A percentile compares a stretch with the other conserved stretches of the same genome.
phyloP scores from a whole-genome alignment of 2,888 invertebrate species.

The Drosophila neotestacea region DNA sequence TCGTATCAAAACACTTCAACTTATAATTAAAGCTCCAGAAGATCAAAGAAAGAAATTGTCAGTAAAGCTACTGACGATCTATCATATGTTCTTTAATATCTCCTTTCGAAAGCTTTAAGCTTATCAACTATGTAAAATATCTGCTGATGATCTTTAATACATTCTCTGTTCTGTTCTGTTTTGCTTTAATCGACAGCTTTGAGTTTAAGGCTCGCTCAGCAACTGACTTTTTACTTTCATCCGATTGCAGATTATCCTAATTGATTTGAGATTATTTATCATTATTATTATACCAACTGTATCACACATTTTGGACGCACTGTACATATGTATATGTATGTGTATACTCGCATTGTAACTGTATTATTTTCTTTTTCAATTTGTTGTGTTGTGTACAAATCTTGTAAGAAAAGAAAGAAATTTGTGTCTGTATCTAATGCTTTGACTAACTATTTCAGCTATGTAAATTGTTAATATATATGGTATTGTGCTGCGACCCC shows the following conservation, averaged over 20 bases:
- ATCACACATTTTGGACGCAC: slow-evolving; percentile 20
- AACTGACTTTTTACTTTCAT: neutral
- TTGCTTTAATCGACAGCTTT: neutral
- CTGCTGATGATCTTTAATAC: neutral
- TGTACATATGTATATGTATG: slow-evolving; percentile 50
- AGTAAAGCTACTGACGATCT: neutral
- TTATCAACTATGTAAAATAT: neutral
- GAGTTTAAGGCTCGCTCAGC: neutral
- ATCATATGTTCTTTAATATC: neutral
- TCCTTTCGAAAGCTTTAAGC: neutral
- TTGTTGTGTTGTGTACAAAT: slow-evolving; percentile 37
- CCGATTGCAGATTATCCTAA: slow-evolving; percentile 7
- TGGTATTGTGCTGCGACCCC: slow-evolving; percentile 38
- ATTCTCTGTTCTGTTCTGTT: neutral
- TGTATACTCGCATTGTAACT: slow-evolving; percentile 32
- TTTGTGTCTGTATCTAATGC: slow-evolving; percentile 51
- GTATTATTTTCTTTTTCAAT: slow-evolving; percentile 27
- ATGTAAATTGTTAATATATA: slow-evolving; percentile 45
- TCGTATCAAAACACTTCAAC: slow-evolving; percentile 1
- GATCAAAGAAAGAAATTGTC: too few species aligned
- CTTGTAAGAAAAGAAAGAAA: slow-evolving; percentile 32
- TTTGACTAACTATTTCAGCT: slow-evolving; percentile 59
- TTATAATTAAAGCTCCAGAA: too few species aligned
- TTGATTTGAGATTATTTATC: neutral
- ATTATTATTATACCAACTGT: slow-evolving; percentile 12